phyloP scores from a whole-genome alignment of 2,888 invertebrate species.

The Drosophila villosipedis region DNA sequence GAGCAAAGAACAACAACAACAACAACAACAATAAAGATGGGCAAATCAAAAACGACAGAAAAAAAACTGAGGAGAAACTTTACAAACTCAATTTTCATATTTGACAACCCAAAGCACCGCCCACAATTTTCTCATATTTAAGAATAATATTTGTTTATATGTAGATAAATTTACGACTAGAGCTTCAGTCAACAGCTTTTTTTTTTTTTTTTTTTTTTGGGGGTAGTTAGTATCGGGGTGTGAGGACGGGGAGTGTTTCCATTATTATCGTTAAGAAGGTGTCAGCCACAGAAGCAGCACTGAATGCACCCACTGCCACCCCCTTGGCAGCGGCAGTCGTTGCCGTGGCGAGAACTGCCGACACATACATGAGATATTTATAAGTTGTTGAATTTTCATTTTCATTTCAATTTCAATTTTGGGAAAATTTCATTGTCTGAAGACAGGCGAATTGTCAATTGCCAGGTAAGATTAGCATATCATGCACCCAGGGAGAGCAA shows the following conservation, averaged over 20 bases:
- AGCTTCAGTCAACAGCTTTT: slow-evolving; percentile 42
- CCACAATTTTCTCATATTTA: slow-evolving; percentile 73
- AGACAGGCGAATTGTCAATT: slow-evolving; percentile 64
- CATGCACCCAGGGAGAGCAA: slow-evolving; percentile 41
- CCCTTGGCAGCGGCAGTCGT: slow-evolving; percentile 7
- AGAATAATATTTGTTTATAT: slow-evolving; percentile 79
- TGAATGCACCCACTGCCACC: slow-evolving; percentile 18
- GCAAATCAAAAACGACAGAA: slow-evolving; percentile 61
- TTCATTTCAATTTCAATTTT: slow-evolving; percentile 65
- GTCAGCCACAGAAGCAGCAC: slow-evolving; percentile 65
- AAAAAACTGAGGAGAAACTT: slow-evolving; percentile 58
- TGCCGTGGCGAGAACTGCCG: slow-evolving; percentile 55
- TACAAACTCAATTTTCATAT: slow-evolving; percentile 79
- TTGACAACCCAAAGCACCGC: slow-evolving; percentile 61
- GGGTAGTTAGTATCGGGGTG: slow-evolving; percentile 22
- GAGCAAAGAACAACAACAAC: slow-evolving; percentile 29
- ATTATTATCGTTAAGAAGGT: slow-evolving; percentile 71
- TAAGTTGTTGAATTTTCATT: slow-evolving; percentile 77
- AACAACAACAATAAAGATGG: slow-evolving; percentile 36
- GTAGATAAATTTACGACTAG: slow-evolving; percentile 74
- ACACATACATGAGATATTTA: slow-evolving; percentile 59
- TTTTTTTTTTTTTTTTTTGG: not conserved
- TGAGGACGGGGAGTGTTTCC: slow-evolving; percentile 22
- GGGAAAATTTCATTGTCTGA: slow-evolving; percentile 74
- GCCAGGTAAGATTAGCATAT: slow-evolving; percentile 76